These are phyloP conservation scores for Tipula helvola DNA, from an alignment of 2,888 invertebrate genomes.

Conservation along the genomic window DNA sequence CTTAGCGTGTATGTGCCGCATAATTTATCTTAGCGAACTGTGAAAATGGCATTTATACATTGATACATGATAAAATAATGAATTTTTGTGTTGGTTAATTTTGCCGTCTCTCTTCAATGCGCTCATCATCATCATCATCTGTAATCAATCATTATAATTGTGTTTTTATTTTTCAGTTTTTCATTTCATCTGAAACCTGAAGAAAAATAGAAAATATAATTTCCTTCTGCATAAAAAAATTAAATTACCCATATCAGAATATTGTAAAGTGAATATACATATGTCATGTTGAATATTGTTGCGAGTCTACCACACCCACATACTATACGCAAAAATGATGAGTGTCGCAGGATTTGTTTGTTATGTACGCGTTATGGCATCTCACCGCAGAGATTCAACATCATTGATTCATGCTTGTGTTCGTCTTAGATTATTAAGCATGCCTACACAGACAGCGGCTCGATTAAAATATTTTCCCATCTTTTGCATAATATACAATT, in stretches of 20 bases:
- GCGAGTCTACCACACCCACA: neutral
- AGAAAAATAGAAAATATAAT: neutral
- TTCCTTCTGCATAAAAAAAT: neutral
- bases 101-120: neutral
- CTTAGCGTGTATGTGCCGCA: too few species aligned
- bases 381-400: neutral
- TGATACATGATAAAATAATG: too few species aligned
- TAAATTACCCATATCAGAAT: neutral
- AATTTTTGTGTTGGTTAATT: neutral
- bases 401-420: neutral
- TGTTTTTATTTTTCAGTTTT: neutral
- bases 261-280: neutral
- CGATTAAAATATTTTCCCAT: neutral
- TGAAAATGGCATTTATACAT: too few species aligned
- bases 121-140: neutral
- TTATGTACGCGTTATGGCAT: neutral
- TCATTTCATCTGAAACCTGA: neutral
- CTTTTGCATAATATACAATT: too few species aligned
- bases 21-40: too few species aligned
- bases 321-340: neutral
- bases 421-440: neutral
- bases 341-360: neutral
- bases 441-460: neutral
- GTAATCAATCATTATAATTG: constrained; percentile 4
- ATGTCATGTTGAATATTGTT: neutral